These are phyloP conservation scores for Raja brachyura DNA, from an alignment of 2,113 vertebrate species.

Conservation along the genomic window DNA sequence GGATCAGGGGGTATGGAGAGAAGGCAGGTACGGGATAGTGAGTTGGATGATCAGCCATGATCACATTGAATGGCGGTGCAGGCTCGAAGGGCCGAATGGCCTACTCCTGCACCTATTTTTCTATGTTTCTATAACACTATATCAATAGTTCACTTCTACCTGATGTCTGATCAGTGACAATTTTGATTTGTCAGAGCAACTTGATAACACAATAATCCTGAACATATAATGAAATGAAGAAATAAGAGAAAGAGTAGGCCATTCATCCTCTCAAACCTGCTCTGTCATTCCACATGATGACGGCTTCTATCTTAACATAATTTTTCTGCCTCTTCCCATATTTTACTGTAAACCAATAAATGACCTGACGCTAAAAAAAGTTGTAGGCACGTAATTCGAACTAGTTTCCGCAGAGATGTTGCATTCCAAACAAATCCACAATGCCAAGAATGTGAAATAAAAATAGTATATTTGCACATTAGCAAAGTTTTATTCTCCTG, in stretches of 20 bases:
- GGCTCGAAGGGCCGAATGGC: no score
- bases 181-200: not conserved
- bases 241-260: no score
- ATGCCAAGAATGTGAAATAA: not conserved
- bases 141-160: not conserved
- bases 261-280: no score
- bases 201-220: not conserved
- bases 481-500: not conserved
- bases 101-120: no score
- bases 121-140: no score
- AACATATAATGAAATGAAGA: not conserved
- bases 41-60: no score
- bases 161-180: not conserved
- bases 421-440: not conserved
- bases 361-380: not conserved
- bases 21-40: no score
- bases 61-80: no score
- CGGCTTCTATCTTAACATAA: no score
- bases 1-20: no score
- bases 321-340: no score
- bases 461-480: not conserved
- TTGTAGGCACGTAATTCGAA: not conserved
- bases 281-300: no score
- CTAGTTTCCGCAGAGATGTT: not conserved
- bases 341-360: not conserved